Evolutionary conservation across 2,113 vertebrate genomes (phyloP), one percentile per base, ranked within the genome.

Genomic region (Hirundichthys speculiger): DNA sequence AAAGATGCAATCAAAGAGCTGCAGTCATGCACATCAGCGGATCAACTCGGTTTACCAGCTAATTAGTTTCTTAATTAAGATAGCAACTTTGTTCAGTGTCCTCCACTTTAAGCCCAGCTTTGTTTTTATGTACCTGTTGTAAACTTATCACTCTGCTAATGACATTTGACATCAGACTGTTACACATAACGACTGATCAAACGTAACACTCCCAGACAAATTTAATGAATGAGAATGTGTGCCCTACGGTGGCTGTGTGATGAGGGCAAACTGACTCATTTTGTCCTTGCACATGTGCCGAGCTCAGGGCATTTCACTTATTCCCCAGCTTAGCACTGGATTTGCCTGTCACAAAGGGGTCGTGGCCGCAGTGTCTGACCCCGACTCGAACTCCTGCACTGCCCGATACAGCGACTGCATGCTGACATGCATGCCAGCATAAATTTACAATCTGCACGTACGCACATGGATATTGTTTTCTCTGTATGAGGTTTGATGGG

Each of bases 261-360:
- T 30, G 54, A 40, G 47, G 49, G 65, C 51, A 16, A 56, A 30
- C 48, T 13, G 64, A 54, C 73, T 84, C 53, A 4, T 66, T 54
- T 65, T 49, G 63, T 82, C 85, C 40, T 42, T 75, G 83, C 92
- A 82, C 85, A 93, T 93, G 92, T 93, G 94, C 93, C 87, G 92
- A 93, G 93, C 94, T 92, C 93, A 92, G 88, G 90, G 84, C 88
- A 93, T 95, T 95, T 93, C 88, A 88, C 87, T 94, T 87, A 93
- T 85, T 92, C 90, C 86, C 77, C 92, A 95, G 93, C 93, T 96
- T 95, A 95, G 85, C 80, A 74, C 88, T 80, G 93, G 94, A 95
- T 96, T 94, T 96, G 87, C 76, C 87, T 77, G 86, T 92, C 80
- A 96, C 94, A 96, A 94, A 94, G 91, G 93, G 89, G 91, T 88